These are phyloP conservation scores for Cephalotes varians DNA, from an alignment of 2,888 invertebrate species.

Conservation along the genomic window DNA sequence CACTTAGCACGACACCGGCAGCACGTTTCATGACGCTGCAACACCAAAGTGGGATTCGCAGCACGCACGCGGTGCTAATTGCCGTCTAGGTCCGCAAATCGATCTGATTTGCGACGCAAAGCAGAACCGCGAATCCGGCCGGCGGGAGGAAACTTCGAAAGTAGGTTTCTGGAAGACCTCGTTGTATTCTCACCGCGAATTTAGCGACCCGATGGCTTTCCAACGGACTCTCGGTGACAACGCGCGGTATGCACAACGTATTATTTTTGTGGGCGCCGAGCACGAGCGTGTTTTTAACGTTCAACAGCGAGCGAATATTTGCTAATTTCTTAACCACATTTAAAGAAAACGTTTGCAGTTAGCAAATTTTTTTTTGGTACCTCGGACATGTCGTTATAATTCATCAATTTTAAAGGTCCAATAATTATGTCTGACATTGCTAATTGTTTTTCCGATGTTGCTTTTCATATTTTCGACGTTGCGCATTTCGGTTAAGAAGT, in stretches of 20 bases:
- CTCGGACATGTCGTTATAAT: background rate
- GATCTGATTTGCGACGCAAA: conserved; percentile 54
- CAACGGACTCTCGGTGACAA: background rate
- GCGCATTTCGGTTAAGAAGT: background rate
- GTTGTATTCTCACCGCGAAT: background rate
- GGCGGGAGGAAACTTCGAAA: conserved; percentile 28
- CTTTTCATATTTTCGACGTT: background rate
- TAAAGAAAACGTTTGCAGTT: conserved; percentile 6
- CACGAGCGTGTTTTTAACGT: background rate
- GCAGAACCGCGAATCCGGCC: conserved; percentile 27
- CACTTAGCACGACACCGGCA: conserved; percentile 30
- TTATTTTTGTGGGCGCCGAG: conserved; percentile 15
- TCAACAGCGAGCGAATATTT: background rate
- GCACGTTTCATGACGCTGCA: conserved; percentile 44
- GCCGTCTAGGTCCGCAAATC: conserved; percentile 43
- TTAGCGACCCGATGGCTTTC: background rate
- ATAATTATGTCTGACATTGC: background rate
- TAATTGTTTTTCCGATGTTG: background rate
- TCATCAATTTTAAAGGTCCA: background rate
- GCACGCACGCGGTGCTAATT: conserved; percentile 54
- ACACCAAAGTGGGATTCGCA: conserved; percentile 18
- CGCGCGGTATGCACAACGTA: conserved; percentile 12
- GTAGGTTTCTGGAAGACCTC: conserved; percentile 16
- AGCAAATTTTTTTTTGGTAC: background rate
- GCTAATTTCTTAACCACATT: background rate